Evolutionary conservation across 1,140 invertebrate genomes (phyloP).

Genomic region (Cyclargus thomasi): DNA sequence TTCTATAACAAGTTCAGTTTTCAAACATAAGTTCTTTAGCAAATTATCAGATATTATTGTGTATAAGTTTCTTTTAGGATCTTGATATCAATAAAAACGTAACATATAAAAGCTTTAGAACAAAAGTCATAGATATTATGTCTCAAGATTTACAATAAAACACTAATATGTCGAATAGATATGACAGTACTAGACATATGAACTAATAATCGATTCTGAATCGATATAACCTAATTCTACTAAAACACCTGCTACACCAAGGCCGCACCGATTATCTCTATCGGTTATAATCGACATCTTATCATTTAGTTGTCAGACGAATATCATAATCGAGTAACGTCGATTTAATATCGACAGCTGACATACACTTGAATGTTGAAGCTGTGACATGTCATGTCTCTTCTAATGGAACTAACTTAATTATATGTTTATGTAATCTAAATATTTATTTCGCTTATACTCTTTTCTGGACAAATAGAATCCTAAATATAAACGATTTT

Average conservation of each 20-base stretch:
- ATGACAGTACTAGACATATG: conserved; percentile 4
- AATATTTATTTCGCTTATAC: too few species aligned
- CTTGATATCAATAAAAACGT: too few species aligned
- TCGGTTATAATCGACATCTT: conserved; percentile 19
- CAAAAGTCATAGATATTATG: too few species aligned
- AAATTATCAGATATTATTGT: too few species aligned
- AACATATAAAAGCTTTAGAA: too few species aligned
- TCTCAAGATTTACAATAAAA: background rate
- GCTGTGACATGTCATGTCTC: conserved; percentile 25
- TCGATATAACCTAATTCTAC: conserved; percentile 15
- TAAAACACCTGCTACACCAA: conserved; percentile 20
- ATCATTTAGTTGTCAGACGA: conserved; percentile 34
- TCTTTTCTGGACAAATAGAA: too few species aligned
- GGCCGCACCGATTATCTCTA: conserved; percentile 28
- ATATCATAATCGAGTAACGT: conserved; percentile 38
- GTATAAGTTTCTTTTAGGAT: too few species aligned
- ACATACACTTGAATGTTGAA: conserved; percentile 26
- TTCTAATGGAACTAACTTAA: conserved; percentile 16
- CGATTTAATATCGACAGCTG: conserved; percentile 44
- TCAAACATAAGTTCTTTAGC: too few species aligned
- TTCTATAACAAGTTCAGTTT: too few species aligned
- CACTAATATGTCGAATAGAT: background rate
- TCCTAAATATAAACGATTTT: too few species aligned
- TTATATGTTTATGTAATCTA: background rate
- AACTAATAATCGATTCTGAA: conserved; percentile 5